Percentiles rank a stretch among this genome's conserved stretches.
Conservation (phyloP, 2,888 invertebrate genomes). For the Incurvaria masculella region DNA sequence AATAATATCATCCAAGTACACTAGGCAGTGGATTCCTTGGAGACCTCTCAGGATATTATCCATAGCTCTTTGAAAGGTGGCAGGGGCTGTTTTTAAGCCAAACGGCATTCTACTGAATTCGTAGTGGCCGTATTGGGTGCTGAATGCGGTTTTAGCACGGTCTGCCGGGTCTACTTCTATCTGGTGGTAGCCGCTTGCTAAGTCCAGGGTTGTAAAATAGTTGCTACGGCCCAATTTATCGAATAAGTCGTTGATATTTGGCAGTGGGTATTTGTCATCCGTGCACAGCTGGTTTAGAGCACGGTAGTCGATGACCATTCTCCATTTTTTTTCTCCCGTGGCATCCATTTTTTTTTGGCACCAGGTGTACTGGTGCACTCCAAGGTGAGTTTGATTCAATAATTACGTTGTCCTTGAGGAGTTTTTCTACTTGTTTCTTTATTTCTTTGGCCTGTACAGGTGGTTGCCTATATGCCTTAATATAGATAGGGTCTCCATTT, state of each 20-base stretch:
- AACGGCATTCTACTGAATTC: constrained; percentile 27
- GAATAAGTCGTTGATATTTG: constrained; percentile 18
- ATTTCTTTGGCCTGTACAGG: neutral
- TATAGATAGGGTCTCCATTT: neutral
- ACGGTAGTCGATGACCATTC: neutral
- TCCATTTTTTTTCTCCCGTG: neutral
- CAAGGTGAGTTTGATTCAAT: neutral
- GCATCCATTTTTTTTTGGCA: neutral
- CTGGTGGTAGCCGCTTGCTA: constrained; percentile 19
- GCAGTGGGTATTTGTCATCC: constrained; percentile 18
- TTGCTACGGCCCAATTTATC: constrained; percentile 17
- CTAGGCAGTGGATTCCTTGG: constrained; percentile 17
- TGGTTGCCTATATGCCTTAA: neutral
- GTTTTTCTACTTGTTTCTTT: neutral
- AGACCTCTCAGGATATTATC: constrained; percentile 19
- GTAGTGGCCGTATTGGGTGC: constrained; percentile 23
- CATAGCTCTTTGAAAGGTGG: constrained; percentile 28
- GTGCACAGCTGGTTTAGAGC: constrained; percentile 14
- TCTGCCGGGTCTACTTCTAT: constrained; percentile 19
- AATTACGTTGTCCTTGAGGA: neutral
- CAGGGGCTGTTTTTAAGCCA: constrained; percentile 29
- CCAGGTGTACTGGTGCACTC: neutral
- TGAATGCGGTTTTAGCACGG: constrained; percentile 27
- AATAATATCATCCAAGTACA: constrained; percentile 24
- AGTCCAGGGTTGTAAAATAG: constrained; percentile 19